phyloP scores from a whole-genome alignment of 2,888 invertebrate species.

The Idaea biselata region DNA sequence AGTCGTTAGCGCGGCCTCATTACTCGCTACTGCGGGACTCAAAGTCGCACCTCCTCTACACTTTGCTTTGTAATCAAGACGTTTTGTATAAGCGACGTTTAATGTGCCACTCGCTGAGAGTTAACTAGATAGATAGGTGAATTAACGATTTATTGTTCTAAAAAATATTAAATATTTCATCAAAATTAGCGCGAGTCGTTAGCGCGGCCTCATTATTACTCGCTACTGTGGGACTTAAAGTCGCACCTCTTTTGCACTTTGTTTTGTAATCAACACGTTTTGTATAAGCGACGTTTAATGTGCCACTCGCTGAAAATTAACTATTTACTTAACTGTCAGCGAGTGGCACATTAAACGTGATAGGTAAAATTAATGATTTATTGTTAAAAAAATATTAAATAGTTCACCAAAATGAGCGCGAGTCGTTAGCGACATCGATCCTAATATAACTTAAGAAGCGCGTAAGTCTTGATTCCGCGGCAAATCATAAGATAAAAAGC shows the following conservation, averaged over 20 bases:
- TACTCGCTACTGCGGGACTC: neutral
- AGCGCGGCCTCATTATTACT: conserved; percentile 2
- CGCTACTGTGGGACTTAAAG: neutral
- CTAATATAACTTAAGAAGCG: too few species aligned
- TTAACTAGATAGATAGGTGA: too few species aligned
- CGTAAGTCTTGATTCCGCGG: too few species aligned
- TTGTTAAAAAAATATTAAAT: too few species aligned
- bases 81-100: conserved; percentile 2
- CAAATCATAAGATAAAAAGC: too few species aligned
- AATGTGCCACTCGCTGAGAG: neutral
- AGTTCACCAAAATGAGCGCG: too few species aligned
- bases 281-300: conserved; percentile 2
- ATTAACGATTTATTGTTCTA: too few species aligned
- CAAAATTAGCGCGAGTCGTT: neutral
- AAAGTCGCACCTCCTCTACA: conserved; percentile 2
- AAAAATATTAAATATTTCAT: too few species aligned
- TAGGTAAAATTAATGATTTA: neutral
- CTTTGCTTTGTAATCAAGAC: conserved; percentile 5
- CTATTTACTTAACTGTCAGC: neutral
- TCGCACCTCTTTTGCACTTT: neutral
- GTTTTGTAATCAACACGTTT: conserved; percentile 6
- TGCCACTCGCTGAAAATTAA: neutral
- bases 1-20: conserved; percentile 2
- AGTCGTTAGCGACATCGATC: too few species aligned
- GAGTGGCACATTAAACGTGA: too few species aligned